Percentiles rank a stretch among this genome's conserved stretches.
Conservation (phyloP, 2,888 invertebrate genomes). For the Thecocarcelia acutangulata region DNA sequence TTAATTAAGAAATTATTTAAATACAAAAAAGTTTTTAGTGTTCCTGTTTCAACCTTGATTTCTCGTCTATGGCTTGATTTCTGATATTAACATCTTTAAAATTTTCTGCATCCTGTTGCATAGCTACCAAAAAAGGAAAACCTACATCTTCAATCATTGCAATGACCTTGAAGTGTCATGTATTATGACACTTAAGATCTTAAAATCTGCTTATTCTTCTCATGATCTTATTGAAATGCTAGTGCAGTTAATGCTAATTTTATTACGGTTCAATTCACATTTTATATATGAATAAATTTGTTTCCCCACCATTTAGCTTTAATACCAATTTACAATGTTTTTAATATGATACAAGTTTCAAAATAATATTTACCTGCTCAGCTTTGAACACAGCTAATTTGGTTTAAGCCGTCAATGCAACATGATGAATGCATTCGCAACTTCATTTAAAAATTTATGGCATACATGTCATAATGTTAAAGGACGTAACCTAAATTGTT, state of each 20-base stretch:
- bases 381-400: not conserved
- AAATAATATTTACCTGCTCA: not conserved
- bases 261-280: not conserved
- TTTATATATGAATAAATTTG: too few relatives aligned
- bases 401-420: not conserved
- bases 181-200: slow-evolving; percentile 2
- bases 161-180: slow-evolving; percentile 35
- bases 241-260: not conserved
- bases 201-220: not conserved
- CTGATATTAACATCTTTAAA: slow-evolving; percentile 1
- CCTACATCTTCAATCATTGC: not conserved
- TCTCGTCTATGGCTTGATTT: not conserved
- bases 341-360: slow-evolving; percentile 4
- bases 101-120: slow-evolving; percentile 22
- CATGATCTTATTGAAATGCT: not conserved
- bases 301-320: too few relatives aligned
- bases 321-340: slow-evolving; percentile 27
- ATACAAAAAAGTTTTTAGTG: too few relatives aligned
- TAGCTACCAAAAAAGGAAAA: not conserved
- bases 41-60: too few relatives aligned
- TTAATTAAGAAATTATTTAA: too few relatives aligned
- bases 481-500: slow-evolving; percentile 39
- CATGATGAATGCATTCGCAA: slow-evolving; percentile 25
- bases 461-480: slow-evolving; percentile 17
- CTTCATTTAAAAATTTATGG: not conserved